Percentiles rank a stretch among this genome's conserved stretches.
Evolutionary conservation across 1,140 invertebrate species (phyloP).

Genomic region (Sycophaga agraensis): DNA sequence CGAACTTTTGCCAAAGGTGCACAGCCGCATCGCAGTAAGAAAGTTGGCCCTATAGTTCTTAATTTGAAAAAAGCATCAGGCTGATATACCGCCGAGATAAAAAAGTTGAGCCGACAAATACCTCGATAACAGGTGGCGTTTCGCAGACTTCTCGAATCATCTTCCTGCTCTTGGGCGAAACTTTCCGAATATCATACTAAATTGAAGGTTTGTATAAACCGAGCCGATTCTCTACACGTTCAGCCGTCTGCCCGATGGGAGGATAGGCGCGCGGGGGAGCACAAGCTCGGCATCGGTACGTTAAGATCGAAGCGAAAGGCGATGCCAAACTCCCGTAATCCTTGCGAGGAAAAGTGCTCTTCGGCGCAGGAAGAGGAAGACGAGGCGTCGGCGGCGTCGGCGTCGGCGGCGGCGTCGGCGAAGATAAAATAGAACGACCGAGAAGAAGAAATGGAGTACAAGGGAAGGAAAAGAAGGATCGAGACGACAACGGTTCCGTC

Average conservation of each 20-base stretch:
- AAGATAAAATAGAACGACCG: constrained; percentile 20
- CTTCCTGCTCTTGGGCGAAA: constrained; percentile 15
- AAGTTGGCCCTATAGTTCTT: background rate
- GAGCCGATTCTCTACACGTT: too few relatives aligned
- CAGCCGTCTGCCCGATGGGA: too few relatives aligned
- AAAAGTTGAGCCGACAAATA: constrained; percentile 4
- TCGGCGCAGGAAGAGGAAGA: constrained; percentile 29
- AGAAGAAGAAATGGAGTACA: constrained; percentile 15
- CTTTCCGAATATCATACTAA: constrained; percentile 35
- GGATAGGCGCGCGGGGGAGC: too few relatives aligned
- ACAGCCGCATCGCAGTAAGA: too few relatives aligned
- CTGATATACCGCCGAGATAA: constrained; percentile 1
- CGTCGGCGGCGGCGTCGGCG: constrained; percentile 18
- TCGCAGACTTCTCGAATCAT: background rate
- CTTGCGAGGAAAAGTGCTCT: constrained; percentile 35
- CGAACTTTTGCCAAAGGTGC: too few relatives aligned
- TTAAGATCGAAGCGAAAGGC: constrained; percentile 33
- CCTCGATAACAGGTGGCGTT: background rate
- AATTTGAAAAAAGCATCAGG: constrained; percentile 9
- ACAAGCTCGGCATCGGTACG: constrained; percentile 26
- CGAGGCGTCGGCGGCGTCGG: constrained; percentile 24
- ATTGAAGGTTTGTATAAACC: too few relatives aligned
- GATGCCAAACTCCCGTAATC: constrained; percentile 34
- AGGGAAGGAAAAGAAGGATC: constrained; percentile 17
- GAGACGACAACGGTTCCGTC: constrained; percentile 34